A percentile compares a stretch with the other conserved stretches of the same genome.
Conservation (phyloP, 1,140 invertebrate genomes). For the Drosophila serrata region DNA sequence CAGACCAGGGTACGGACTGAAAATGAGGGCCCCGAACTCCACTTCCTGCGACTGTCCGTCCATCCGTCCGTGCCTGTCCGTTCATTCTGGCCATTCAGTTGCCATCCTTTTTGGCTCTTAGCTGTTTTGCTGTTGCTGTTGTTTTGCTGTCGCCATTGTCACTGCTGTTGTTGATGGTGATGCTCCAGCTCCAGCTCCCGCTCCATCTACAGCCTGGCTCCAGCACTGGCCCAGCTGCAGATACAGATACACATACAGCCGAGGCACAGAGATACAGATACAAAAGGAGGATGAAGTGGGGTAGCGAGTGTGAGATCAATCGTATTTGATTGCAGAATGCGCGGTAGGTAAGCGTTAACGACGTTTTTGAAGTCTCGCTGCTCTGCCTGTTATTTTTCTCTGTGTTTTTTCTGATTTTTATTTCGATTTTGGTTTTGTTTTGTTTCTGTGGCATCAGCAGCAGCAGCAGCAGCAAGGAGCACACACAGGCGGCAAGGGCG, state of each 20-base stretch:
- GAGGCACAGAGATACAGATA: slow-evolving; percentile 12
- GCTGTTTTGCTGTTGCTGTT: slow-evolving; percentile 40
- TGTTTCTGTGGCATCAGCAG: slow-evolving; percentile 11
- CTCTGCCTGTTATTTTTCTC: slow-evolving; percentile 19
- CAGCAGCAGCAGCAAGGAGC: slow-evolving; percentile 21
- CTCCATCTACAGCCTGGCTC: slow-evolving; percentile 6
- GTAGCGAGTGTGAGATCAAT: slow-evolving; percentile 74
- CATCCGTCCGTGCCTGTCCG: slow-evolving; percentile 15
- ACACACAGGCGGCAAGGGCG: slow-evolving; percentile 32
- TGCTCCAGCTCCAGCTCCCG: slow-evolving; percentile 39
- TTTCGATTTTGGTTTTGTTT: slow-evolving; percentile 30
- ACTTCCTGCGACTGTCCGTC: slow-evolving; percentile 71
- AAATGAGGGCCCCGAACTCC: slow-evolving; percentile 65
- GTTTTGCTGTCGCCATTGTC: slow-evolving; percentile 61
- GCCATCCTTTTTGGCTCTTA: slow-evolving; percentile 49
- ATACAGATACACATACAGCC: slow-evolving; percentile 21
- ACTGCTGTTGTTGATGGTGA: slow-evolving; percentile 60
- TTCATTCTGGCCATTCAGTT: slow-evolving; percentile 53
- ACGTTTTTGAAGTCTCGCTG: slow-evolving; percentile 79
- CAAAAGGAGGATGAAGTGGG: not conserved
- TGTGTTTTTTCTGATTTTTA: slow-evolving; percentile 8
- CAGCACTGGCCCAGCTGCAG: slow-evolving; percentile 20
- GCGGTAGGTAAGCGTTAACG: slow-evolving; percentile 83
- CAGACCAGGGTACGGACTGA: slow-evolving; percentile 13
- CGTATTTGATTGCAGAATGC: slow-evolving; percentile 83